Base-by-base conservation (phyloP, 2,888 invertebrate species). In the Microctonus aethiopoides region DNA sequence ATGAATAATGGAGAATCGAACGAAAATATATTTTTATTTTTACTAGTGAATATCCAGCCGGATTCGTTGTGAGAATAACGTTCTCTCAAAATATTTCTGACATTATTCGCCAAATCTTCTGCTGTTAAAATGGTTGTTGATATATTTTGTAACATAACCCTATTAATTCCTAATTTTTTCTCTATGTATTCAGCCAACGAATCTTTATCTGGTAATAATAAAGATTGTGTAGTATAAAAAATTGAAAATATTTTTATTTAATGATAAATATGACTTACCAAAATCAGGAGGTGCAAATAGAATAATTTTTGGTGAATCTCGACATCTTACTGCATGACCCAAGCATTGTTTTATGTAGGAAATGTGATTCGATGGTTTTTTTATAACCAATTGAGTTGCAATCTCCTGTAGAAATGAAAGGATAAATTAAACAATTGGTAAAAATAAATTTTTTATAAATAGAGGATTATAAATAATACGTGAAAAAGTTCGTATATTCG, bases 401-500 rank as follows among this genome's bases (percentile, higher is more conserved):
- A 92, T 87, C 79, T 92, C 91, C 91, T 91, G 67, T 16, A 73
- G 16, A 41, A 70, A 51, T 26, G 9, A 16, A 29, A 57, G 7
- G 20, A 46, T n/a, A n/a, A n/a, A 56, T 67, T 9, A 20, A 32
- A 57, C 11, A 32, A 52, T 34, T 24, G 16, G 56, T 36, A 20
- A 16, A 34, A 2, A 56, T 29, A 56, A 56, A 39, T 66, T 22
- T 32, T 54, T 34, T 20, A 20, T 56, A 54, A 63, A 26, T 9
- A 9, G 20, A 52, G 26, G 29, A 1, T 57, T 13, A 16, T 26
- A 13, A 13, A 11, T 75, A 76, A 78, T 84, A 91, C 91, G 85
- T 91, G 89, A 78, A 92, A 91, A 9, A 92, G 82, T 84, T 91
- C 90, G 77, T 91, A 91, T 80, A 92, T 88, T 75, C 91, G 87